Evolutionary conservation across 1,140 invertebrate species (phyloP), one percentile per base, ranked within the genome.

Genomic region (Stegodyphus mimosarum): DNA sequence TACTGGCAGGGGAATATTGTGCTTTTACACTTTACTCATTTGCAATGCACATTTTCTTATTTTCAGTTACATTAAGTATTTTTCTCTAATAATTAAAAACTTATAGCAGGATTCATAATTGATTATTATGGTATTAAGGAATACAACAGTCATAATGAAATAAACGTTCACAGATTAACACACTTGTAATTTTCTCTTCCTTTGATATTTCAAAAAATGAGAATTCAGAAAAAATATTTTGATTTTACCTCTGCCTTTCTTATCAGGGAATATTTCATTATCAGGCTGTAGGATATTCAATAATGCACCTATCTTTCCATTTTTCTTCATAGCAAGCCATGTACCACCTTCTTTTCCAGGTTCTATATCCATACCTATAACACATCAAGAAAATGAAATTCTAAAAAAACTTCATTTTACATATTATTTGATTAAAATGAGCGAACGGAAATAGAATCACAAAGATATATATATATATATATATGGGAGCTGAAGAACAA

Each of bases 281-380:
- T 88, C 87, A 49, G 76, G 84, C 75, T 88, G 87, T 90, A 87
- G 92, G 73, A 96, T 90, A 90, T 96, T 96, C 13, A 96, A 91
- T 17, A 96, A 89, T 2, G 93, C 91, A 60, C 93, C 94, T 79
- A 95, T 90, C 89, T 91, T 90, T 66, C 92, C 92, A 83, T 92
- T 93, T 52, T 89, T 88, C 69, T 91, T 92, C 55, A 95, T 88
- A 7, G 93, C 95, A 33, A 96, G 89, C 95, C 95, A 96, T 10
- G 94, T 95, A 6, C 95, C 95, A 49, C 94, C 94, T 91, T 95
- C 94, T 88, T 92, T 92, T 15, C 94, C 94, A 49, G 92, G 91
- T 89, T 95, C 93, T 90, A 95, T 90, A 90, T 96, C 95, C 91
- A 77, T 81, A 53, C 89, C 89, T 89, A 87, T 53, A 66, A 53